Conservation (phyloP, 2,888 invertebrate species). For the Pantelozetes paolii region DNA sequence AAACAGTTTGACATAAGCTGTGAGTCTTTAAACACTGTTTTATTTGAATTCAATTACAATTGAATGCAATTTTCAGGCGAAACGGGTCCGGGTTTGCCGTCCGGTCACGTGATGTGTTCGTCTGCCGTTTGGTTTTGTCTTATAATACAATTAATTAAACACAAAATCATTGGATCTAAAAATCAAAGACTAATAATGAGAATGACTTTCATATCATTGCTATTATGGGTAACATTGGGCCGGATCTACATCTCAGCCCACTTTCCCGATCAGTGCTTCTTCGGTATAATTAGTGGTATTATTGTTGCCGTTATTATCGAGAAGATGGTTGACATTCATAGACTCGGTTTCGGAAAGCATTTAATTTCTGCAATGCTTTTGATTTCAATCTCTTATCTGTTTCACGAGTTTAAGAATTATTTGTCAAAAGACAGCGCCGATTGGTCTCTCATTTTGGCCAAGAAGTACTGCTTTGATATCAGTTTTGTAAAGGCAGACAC, state of each 20-base stretch:
- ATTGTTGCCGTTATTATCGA: slow-evolving; percentile 1
- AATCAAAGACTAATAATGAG: neutral
- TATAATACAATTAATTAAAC: neutral
- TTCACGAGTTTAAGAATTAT: neutral
- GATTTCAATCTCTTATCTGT: neutral
- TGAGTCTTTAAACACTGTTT: neutral
- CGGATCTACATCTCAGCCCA: slow-evolving; percentile 18
- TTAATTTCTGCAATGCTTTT: neutral
- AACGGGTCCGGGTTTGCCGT: slow-evolving; percentile 19
- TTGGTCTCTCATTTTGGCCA: neutral
- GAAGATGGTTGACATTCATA: neutral
- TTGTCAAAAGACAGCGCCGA: neutral
- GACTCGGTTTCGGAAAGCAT: neutral
- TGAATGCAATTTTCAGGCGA: slow-evolving; percentile 2
- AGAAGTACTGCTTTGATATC: slow-evolving; percentile 1
- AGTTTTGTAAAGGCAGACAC: neutral
- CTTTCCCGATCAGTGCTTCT: slow-evolving; percentile 23
- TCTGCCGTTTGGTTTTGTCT: slow-evolving; percentile 12
- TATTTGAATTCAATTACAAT: too few relatives aligned
- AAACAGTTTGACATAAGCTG: neutral
- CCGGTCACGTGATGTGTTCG: slow-evolving; percentile 11
- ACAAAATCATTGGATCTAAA: neutral
- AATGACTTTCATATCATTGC: neutral
- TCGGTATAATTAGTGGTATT: neutral
- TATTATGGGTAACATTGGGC: neutral